Percentiles rank a stretch among this genome's conserved stretches.
phyloP scores from a whole-genome alignment of 2,888 invertebrate species.

The Syrista parreyssii region DNA sequence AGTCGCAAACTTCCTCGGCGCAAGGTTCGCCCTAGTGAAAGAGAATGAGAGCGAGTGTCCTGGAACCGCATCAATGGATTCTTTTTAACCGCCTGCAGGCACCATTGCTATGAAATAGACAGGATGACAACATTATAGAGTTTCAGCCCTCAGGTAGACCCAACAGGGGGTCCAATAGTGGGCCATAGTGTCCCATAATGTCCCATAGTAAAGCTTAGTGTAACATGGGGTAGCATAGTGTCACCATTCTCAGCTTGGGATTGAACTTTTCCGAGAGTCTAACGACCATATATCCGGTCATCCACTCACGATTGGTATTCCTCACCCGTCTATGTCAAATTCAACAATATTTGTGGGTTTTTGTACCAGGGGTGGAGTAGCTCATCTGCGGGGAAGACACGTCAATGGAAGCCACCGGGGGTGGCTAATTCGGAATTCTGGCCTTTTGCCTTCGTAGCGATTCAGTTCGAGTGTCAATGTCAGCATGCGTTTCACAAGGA shows the following conservation, averaged over 20 bases:
- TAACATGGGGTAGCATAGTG: constrained; percentile 8
- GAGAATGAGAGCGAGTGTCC: not conserved
- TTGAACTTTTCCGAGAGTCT: constrained; percentile 24
- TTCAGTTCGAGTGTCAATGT: too few species aligned
- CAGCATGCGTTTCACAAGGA: too few species aligned
- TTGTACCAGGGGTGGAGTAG: too few species aligned
- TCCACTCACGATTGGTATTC: constrained; percentile 23
- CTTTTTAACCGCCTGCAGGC: constrained; percentile 23
- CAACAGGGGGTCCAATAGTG: constrained; percentile 24
- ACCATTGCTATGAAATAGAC: constrained; percentile 27
- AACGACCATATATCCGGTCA: constrained; percentile 52
- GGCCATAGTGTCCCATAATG: constrained; percentile 20
- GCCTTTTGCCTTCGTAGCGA: too few species aligned
- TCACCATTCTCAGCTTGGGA: constrained; percentile 9
- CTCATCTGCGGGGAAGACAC: too few species aligned
- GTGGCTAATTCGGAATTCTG: constrained; percentile 49
- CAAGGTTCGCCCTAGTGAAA: not conserved
- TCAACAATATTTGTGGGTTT: constrained; percentile 19
- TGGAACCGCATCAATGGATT: too few species aligned
- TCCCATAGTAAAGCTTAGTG: constrained; percentile 9
- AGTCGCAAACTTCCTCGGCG: constrained; percentile 18
- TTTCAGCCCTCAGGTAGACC: constrained; percentile 9
- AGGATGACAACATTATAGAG: constrained; percentile 39
- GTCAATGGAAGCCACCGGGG: constrained; percentile 44
- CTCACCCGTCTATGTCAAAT: constrained; percentile 62